These are phyloP conservation scores for Tenrec ecaudatus DNA, from an alignment of 2,113 vertebrate genomes.

Conservation along the genomic window DNA sequence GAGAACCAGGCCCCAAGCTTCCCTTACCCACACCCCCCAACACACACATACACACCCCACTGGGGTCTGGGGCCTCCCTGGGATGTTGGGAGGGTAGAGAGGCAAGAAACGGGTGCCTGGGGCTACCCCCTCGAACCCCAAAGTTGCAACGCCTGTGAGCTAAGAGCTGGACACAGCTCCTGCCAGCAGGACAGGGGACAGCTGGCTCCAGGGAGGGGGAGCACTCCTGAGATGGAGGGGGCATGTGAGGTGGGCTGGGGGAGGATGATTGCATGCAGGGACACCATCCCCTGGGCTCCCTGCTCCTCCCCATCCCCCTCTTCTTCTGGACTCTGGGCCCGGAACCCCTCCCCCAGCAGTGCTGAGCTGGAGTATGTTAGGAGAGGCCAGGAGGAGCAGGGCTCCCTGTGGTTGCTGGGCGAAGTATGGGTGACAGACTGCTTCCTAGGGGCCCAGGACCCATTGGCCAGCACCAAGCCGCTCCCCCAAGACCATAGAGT, in stretches of 20 bases:
- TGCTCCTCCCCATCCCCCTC: not conserved
- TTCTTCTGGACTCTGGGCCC: not conserved
- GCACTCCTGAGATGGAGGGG: not conserved
- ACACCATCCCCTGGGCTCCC: not conserved
- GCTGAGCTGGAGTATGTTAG: not conserved
- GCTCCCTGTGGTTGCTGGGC: not conserved
- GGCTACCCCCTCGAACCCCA: not conserved
- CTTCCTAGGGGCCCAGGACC: slow-evolving; percentile 6
- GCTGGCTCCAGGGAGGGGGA: not conserved
- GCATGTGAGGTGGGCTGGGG: rapidly evolving
- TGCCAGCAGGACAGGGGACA: not conserved
- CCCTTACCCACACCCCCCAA: slow-evolving; percentile 45
- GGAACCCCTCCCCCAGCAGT: not conserved
- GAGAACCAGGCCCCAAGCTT: slow-evolving; percentile 78
- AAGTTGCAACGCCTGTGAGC: not conserved
- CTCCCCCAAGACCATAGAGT: not conserved
- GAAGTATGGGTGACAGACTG: slow-evolving; percentile 31
- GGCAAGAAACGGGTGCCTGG: slow-evolving; percentile 7
- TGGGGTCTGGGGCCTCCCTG: slow-evolving; percentile 59
- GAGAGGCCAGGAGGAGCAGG: not conserved
- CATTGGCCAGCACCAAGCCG: not conserved
- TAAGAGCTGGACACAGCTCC: not conserved
- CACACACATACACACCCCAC: not conserved
- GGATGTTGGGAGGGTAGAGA: not conserved
- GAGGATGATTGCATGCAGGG: not conserved